Evolutionary conservation across 2,797 vertebrate genomes (phyloP).

Genomic region (Sphaeramia orbicularis): DNA sequence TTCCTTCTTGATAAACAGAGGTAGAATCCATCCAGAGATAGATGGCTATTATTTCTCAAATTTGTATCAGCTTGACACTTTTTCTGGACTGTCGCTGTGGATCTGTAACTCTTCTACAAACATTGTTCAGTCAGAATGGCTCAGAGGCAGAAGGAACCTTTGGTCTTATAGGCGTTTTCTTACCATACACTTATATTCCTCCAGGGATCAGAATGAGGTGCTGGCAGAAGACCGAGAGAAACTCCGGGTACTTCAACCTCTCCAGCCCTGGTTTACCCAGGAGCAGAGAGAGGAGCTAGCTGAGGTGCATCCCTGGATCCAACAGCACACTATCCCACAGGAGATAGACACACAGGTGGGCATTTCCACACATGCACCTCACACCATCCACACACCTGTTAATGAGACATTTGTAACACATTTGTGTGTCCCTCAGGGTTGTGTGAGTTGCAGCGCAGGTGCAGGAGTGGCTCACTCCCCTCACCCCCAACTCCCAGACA

Average conservation of each 20-base stretch:
- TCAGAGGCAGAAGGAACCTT: no score
- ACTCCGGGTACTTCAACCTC: constrained; percentile 82
- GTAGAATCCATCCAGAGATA: no score
- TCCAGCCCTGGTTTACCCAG: constrained; percentile 89
- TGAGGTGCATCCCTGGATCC: constrained; percentile 88
- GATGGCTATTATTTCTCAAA: no score
- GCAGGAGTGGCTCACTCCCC: constrained; percentile 34
- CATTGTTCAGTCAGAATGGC: not conserved
- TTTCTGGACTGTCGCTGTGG: no score
- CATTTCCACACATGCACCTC: not conserved
- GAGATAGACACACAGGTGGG: constrained; percentile 85
- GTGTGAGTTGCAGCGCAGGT: constrained; percentile 66
- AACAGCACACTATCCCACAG: constrained; percentile 81
- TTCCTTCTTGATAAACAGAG: no score
- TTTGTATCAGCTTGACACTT: no score
- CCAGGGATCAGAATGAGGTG: constrained; percentile 87
- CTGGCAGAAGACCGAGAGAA: constrained; percentile 89
- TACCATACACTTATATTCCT: not conserved
- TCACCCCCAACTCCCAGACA: constrained; percentile 57
- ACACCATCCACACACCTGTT: not conserved
- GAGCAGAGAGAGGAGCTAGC: constrained; percentile 90
- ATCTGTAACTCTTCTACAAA: not conserved
- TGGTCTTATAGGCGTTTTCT: not conserved
- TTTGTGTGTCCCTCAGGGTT: constrained; percentile 71
- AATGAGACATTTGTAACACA: not conserved